A percentile compares a stretch with the other conserved stretches of the same genome.
Conservation (phyloP, 2,888 invertebrate genomes). For the Macrosiphum euphorbiae region DNA sequence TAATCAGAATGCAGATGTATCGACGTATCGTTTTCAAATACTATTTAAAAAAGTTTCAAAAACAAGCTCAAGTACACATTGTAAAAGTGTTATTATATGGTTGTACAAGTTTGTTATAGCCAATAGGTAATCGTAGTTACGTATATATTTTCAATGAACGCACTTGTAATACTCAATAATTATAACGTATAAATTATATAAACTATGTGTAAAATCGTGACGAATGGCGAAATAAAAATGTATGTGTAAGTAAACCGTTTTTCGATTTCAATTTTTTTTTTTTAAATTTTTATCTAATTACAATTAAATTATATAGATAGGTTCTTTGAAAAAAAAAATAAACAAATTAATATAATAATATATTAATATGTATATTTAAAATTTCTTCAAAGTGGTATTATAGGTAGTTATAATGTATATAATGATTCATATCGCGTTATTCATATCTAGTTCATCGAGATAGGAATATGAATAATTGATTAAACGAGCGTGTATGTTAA, state of each 20-base stretch:
- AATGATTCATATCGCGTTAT: neutral
- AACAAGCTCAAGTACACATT: slow-evolving; percentile 9
- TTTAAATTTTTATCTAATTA: slow-evolving; percentile 6
- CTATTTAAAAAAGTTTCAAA: neutral
- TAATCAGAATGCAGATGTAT: neutral
- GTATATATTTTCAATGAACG: slow-evolving; percentile 17
- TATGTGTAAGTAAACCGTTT: neutral
- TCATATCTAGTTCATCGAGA: neutral
- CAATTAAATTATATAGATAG: neutral
- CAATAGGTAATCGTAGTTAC: neutral
- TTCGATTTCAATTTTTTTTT: neutral
- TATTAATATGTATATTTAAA: neutral
- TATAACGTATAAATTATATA: slow-evolving; percentile 11
- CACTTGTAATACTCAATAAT: slow-evolving; percentile 25
- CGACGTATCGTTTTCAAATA: neutral
- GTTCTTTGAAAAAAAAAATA: neutral
- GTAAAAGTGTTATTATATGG: slow-evolving; percentile 7
- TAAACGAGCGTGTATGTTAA: neutral
- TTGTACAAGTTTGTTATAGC: neutral
- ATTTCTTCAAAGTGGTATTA: neutral
- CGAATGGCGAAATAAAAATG: slow-evolving; percentile 6
- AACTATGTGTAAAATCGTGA: slow-evolving; percentile 6
- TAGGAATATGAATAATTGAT: neutral
- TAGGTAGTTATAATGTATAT: neutral
- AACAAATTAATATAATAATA: neutral